phyloP scores from a whole-genome alignment of 2,888 invertebrate genomes.

The Caenorhabditis japonica region DNA sequence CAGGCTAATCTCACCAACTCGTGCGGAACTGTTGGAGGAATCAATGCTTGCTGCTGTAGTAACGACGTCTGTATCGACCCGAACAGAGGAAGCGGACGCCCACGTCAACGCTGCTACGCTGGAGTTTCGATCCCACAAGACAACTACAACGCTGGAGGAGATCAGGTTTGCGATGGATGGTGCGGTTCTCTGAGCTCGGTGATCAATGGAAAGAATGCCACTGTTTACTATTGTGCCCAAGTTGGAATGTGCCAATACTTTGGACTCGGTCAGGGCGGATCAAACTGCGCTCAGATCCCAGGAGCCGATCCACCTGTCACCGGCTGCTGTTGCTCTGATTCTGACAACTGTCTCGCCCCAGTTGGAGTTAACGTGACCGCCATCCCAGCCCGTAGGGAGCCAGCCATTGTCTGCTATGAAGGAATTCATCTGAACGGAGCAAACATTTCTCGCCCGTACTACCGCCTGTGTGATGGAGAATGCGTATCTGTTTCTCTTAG shows the following conservation, averaged over 20 bases:
- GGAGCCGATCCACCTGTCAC: constrained; percentile 54
- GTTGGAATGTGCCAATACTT: constrained; percentile 55
- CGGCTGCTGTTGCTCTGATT: constrained; percentile 61
- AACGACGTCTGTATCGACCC: constrained; percentile 56
- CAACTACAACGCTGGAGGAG: constrained; percentile 58
- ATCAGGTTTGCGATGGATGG: constrained; percentile 62
- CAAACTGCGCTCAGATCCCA: constrained; percentile 52
- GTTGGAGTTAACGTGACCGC: constrained; percentile 54
- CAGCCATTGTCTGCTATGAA: constrained; percentile 62
- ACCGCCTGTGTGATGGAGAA: constrained; percentile 60
- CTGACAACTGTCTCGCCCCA: constrained; percentile 58
- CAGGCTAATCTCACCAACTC: constrained; percentile 45
- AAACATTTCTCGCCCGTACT: constrained; percentile 39
- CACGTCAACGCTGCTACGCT: constrained; percentile 50
- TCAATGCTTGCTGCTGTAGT: constrained; percentile 54
- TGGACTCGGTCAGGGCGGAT: constrained; percentile 61
- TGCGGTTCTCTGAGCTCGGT: constrained; percentile 54
- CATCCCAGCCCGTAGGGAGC: constrained; percentile 44
- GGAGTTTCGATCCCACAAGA: constrained; percentile 58
- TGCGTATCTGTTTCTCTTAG: constrained; percentile 58
- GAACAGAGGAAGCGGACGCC: constrained; percentile 40
- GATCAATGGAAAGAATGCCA: constrained; percentile 58
- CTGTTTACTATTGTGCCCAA: constrained; percentile 61
- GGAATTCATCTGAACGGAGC: constrained; percentile 59
- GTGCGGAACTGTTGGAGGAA: constrained; percentile 47